These are phyloP conservation scores for Entomobrya proxima DNA, from an alignment of 2,888 invertebrate genomes.

Conservation along the genomic window DNA sequence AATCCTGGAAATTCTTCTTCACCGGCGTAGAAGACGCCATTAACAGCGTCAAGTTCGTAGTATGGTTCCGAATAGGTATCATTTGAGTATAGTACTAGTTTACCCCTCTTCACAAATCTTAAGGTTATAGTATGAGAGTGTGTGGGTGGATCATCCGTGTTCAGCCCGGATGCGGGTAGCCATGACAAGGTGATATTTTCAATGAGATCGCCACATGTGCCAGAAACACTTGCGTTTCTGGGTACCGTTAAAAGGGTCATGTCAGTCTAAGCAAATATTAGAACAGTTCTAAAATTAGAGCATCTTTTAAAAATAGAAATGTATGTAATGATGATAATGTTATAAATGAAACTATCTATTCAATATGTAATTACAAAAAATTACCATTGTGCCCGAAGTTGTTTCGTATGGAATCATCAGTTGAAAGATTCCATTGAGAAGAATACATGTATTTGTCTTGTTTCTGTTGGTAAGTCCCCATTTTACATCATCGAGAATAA, in stretches of 20 bases:
- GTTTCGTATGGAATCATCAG: constrained; percentile 51
- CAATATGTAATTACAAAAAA: background rate
- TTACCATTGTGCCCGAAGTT: background rate
- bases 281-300: background rate
- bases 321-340: too few species aligned
- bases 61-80: constrained; percentile 39
- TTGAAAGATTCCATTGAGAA: constrained; percentile 56
- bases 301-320: background rate
- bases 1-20: constrained; percentile 53
- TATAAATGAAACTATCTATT: too few species aligned
- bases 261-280: constrained; percentile 23
- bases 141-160: constrained; percentile 29
- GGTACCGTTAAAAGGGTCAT: constrained; percentile 47
- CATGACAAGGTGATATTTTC: constrained; percentile 53
- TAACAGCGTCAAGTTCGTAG: constrained; percentile 53
- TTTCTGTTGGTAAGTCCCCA: constrained; percentile 57
- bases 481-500: constrained; percentile 44
- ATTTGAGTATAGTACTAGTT: constrained; percentile 1
- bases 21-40: constrained; percentile 51
- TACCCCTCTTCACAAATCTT: constrained; percentile 34
- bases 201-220: constrained; percentile 38
- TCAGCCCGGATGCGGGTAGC: constrained; percentile 22
- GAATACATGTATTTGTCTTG: constrained; percentile 56
- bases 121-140: constrained; percentile 38
- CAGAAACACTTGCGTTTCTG: constrained; percentile 44